A percentile compares a stretch with the other conserved stretches of the same genome.
These are phyloP conservation scores for Timandra comae DNA, from an alignment of 2,888 invertebrate species.

Conservation along the genomic window DNA sequence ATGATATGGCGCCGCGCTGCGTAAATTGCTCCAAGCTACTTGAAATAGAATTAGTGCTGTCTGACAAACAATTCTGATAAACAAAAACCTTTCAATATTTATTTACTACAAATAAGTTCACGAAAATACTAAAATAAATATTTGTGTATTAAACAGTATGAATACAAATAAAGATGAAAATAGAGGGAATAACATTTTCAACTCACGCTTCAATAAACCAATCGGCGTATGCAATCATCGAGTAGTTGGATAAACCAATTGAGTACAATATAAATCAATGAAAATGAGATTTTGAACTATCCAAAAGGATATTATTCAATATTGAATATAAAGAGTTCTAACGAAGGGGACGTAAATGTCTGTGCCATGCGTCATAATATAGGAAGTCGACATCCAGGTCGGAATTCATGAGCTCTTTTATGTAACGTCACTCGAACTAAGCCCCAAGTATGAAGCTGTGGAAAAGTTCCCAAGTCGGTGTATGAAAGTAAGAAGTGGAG, in stretches of 20 bases:
- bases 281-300: conserved; percentile 33
- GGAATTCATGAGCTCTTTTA: conserved; percentile 47
- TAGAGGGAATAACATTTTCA: conserved; percentile 29
- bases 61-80: not conserved
- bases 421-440: conserved; percentile 49
- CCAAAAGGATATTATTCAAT: conserved; percentile 38
- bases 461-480: conserved; percentile 44
- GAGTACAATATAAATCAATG: conserved; percentile 44
- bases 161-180: conserved; percentile 11
- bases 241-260: conserved; percentile 49
- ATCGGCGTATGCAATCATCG: conserved; percentile 47
- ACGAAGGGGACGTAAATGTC: conserved; percentile 32
- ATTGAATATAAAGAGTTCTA: conserved; percentile 31
- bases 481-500: conserved; percentile 50
- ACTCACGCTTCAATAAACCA: conserved; percentile 48
- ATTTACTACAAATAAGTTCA: not conserved
- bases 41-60: conserved; percentile 19
- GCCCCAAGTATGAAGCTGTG: conserved; percentile 38
- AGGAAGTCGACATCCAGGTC: conserved; percentile 31
- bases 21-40: conserved; percentile 34
- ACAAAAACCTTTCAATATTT: not conserved
- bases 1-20: conserved; percentile 35
- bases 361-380: conserved; percentile 32
- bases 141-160: no score
- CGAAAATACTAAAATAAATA: no score